A percentile compares a stretch with the other conserved stretches of the same genome.
These are phyloP conservation scores for Pyrochroa serraticornis DNA, from an alignment of 2,888 invertebrate genomes.

Conservation along the genomic window DNA sequence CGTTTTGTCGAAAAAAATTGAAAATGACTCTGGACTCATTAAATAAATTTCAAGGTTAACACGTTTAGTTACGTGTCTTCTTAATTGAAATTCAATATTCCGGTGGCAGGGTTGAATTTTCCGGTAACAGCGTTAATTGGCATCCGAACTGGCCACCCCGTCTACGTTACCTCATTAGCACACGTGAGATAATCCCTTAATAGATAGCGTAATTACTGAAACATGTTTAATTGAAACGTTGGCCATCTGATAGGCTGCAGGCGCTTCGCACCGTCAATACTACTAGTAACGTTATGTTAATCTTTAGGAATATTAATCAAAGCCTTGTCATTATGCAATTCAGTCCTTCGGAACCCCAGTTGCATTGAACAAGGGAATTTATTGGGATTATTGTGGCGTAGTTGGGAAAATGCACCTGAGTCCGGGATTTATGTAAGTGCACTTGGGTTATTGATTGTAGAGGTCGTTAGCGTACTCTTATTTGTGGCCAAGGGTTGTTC, in stretches of 20 bases:
- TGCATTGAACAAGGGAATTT: conserved; percentile 30
- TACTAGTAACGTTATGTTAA: no score
- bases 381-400: conserved; percentile 40
- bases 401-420: conserved; percentile 48
- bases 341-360: conserved; percentile 12
- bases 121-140: conserved; percentile 14
- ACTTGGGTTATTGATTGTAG: conserved; percentile 49
- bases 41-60: no score
- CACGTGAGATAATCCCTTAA: conserved; percentile 32
- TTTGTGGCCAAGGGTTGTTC: conserved; percentile 43
- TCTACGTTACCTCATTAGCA: conserved; percentile 27
- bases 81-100: conserved; percentile 12
- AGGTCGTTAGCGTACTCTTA: conserved; percentile 49
- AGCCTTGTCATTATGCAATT: no score
- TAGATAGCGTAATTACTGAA: conserved; percentile 29
- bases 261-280: no score
- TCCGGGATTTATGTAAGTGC: conserved; percentile 50
- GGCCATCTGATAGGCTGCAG: background rate
- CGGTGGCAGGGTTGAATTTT: conserved; percentile 3
- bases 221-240: conserved; percentile 20
- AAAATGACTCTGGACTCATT: no score
- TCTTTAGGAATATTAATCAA: no score
- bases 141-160: conserved; percentile 6
- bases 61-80: background rate
- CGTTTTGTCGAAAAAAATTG: no score